Evolutionary conservation across 2,113 vertebrate genomes (phyloP), one percentile per base, ranked within the genome.

Genomic region (Haplotaxodon microlepis): DNA sequence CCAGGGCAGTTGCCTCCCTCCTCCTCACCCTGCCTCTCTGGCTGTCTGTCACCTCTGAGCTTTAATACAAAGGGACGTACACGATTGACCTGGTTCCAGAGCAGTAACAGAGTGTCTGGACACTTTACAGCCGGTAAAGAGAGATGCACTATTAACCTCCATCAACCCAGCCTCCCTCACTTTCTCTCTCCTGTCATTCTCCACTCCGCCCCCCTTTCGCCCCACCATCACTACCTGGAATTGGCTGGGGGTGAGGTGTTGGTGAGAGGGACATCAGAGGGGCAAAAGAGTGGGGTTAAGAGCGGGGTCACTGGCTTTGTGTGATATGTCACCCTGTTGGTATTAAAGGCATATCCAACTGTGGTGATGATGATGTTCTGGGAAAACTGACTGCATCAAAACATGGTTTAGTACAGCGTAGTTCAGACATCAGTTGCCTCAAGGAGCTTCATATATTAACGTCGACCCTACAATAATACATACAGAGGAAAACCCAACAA

Each of bases 111-210:
- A 93, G 90, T 92, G 92, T 92, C 92, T 92, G 92, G 88, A 76
- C 84, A 90, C 91, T 93, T 94, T 90, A 94, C 82, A 8, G 90
- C 87, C 88, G 11, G 69, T 92, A 94, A 94, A 93, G 92, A 91
- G 90, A 92, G 92, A 93, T 86, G 78, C 88, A 92, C 94, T 94
- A 94, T 95, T 96, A 96, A 96, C 94, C 95, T 93, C 92, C 92
- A 90, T 91, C 92, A 88, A 92, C 92, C 31, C 81, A 29, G 47
- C 87, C 90, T 86, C 81, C 31, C 83, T 85, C 82, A 27, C 87
- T 82, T 61, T 85, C 76, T 8, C 57, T 38, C 38, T 71, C 31
- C 92, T 90, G 89, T 91, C 93, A 91, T 80, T 66, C 90, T 71
- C 90, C 56, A 80, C 54, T 21, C 31, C 7, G 29, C 34, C 71